Evolutionary conservation across 1,140 invertebrate genomes (phyloP).

Genomic region (Lasaia peninsularis): DNA sequence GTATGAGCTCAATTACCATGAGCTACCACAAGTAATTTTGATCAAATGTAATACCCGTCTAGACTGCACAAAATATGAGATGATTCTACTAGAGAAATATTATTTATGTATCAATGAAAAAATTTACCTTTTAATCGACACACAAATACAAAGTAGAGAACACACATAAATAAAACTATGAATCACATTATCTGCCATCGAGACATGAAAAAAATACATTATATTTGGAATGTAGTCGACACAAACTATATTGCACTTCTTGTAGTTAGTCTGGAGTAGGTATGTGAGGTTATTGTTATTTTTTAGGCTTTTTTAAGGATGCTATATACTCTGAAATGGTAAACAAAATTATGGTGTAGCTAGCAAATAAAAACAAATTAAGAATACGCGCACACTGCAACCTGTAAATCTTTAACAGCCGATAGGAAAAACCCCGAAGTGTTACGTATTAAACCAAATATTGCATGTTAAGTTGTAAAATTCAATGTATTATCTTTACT

Average conservation of each 20-base stretch:
- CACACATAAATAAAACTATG: too few relatives aligned
- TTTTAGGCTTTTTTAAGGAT: constrained; percentile 70
- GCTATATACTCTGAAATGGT: constrained; percentile 71
- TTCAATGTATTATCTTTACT: too few relatives aligned
- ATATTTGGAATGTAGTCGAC: constrained; percentile 40
- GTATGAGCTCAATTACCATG: background rate
- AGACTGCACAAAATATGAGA: too few relatives aligned
- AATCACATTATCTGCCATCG: background rate
- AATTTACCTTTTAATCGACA: too few relatives aligned
- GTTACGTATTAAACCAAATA: too few relatives aligned
- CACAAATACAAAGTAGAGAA: too few relatives aligned
- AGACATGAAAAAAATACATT: background rate
- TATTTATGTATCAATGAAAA: too few relatives aligned
- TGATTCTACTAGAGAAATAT: too few relatives aligned
- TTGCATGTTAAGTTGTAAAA: too few relatives aligned
- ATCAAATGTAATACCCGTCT: too few relatives aligned
- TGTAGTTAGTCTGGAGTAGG: constrained; percentile 33
- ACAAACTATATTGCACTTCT: constrained; percentile 31
- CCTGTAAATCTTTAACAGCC: background rate
- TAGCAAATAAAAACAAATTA: constrained; percentile 22
- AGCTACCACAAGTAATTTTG: too few relatives aligned
- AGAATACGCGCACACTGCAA: background rate
- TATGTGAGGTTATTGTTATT: constrained; percentile 42
- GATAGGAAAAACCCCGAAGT: too few relatives aligned
- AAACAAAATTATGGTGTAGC: constrained; percentile 48